Conservation (phyloP, 2,113 vertebrate genomes). For the Verasper variegatus region DNA sequence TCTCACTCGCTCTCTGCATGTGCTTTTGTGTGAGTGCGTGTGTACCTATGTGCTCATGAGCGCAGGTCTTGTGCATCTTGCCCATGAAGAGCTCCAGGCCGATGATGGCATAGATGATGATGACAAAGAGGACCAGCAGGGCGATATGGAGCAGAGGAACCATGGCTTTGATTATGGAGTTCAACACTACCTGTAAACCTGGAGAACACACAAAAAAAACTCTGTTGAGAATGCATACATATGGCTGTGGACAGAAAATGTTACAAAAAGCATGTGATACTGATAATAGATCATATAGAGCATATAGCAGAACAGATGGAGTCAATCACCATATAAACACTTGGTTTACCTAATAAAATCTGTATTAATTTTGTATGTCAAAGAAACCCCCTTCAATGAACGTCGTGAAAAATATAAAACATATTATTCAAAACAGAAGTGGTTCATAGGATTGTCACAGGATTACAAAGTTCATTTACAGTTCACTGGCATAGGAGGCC, state of each 20-base stretch:
- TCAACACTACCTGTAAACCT: slow-evolving; percentile 99
- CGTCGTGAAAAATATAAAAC: no score
- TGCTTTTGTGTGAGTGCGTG: slow-evolving; percentile 1
- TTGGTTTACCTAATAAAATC: no score
- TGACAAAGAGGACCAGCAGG: slow-evolving; percentile 97
- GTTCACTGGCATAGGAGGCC: background rate
- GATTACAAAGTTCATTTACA: background rate
- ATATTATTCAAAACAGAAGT: no score
- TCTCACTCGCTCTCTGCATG: background rate
- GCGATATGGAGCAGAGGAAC: slow-evolving; percentile 98
- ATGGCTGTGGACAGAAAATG: background rate
- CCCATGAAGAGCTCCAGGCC: slow-evolving; percentile 99
- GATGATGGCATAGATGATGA: slow-evolving; percentile 99
- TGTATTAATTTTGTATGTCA: no score
- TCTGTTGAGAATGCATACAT: background rate
- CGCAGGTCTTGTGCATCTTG: slow-evolving; percentile 99
- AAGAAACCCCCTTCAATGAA: no score
- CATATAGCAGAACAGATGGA: no score
- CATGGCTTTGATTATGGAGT: slow-evolving; percentile 99
- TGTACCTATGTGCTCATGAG: slow-evolving; percentile 83
- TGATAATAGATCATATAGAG: background rate
- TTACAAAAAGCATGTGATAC: no score
- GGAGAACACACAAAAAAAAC: slow-evolving; percentile 29
- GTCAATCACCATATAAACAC: no score
- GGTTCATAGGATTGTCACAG: no score